Evolutionary conservation across 1,140 invertebrate genomes (phyloP).

Genomic region (Hesperophylax magnus): DNA sequence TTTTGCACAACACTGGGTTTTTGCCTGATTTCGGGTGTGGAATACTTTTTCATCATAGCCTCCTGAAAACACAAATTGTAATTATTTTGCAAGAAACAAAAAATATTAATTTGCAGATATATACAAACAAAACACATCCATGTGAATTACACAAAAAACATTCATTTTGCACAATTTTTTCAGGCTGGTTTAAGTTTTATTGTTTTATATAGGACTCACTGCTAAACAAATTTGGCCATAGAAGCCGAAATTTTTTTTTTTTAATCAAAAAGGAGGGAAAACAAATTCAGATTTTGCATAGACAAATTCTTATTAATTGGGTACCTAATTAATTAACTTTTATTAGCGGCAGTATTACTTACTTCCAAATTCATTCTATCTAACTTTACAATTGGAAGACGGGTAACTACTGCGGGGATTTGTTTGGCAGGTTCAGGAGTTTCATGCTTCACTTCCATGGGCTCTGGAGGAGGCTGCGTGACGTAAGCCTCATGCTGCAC

Average conservation of each 20-base stretch:
- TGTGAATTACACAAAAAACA: background rate
- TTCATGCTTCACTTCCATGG: conserved; percentile 61
- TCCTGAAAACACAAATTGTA: conserved; percentile 61
- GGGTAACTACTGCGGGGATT: conserved; percentile 65
- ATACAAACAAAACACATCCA: background rate
- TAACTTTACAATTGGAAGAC: conserved; percentile 58
- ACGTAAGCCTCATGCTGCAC: conserved; percentile 69
- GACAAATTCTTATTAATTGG: too few relatives aligned
- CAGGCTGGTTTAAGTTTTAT: too few relatives aligned
- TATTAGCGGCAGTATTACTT: background rate
- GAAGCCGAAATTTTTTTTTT: too few relatives aligned
- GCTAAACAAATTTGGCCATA: too few relatives aligned
- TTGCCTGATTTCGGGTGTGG: conserved; percentile 62
- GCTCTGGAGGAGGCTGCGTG: conserved; percentile 59
- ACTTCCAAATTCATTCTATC: conserved; percentile 57
- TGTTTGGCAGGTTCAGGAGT: conserved; percentile 58
- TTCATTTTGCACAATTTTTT: background rate
- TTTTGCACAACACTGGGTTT: conserved; percentile 39
- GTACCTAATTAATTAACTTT: too few relatives aligned
- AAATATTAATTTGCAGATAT: background rate
- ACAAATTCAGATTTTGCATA: too few relatives aligned
- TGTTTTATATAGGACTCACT: too few relatives aligned
- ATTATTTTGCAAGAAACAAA: background rate
- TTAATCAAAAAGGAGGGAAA: too few relatives aligned
- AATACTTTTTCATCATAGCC: conserved; percentile 66